Conservation (phyloP, 2,888 invertebrate species). For the Epinotia bilunana region DNA sequence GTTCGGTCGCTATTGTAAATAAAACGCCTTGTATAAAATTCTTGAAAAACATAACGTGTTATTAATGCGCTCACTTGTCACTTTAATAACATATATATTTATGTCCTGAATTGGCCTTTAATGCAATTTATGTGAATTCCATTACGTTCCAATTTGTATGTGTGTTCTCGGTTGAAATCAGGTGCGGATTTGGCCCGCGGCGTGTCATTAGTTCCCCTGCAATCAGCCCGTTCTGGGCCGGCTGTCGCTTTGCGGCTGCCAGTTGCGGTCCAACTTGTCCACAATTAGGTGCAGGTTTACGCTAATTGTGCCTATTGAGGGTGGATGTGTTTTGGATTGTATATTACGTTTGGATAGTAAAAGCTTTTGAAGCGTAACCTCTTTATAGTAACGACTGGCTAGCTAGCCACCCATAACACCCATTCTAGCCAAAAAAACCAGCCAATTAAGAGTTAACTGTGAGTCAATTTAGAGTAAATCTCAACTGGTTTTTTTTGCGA, state of each 20-base stretch:
- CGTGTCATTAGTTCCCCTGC: conserved; percentile 53
- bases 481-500: too few relatives aligned
- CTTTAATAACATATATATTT: background rate
- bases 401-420: too few relatives aligned
- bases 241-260: conserved; percentile 42
- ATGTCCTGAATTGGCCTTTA: background rate
- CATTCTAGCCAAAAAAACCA: too few relatives aligned
- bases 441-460: too few relatives aligned
- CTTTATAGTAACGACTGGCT: background rate
- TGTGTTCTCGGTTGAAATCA: conserved; percentile 50
- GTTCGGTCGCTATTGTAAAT: too few relatives aligned
- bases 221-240: conserved; percentile 47
- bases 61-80: background rate
- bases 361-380: background rate
- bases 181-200: conserved; percentile 59
- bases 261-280: conserved; percentile 52
- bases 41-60: too few relatives aligned
- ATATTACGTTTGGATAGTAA: background rate
- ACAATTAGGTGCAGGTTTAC: conserved; percentile 25
- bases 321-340: background rate
- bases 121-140: background rate
- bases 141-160: background rate
- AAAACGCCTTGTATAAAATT: too few relatives aligned
- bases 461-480: too few relatives aligned
- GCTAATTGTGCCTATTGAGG: conserved; percentile 9